These are phyloP conservation scores for Sprattus sprattus DNA, from an alignment of 2,113 vertebrate genomes.

Conservation along the genomic window DNA sequence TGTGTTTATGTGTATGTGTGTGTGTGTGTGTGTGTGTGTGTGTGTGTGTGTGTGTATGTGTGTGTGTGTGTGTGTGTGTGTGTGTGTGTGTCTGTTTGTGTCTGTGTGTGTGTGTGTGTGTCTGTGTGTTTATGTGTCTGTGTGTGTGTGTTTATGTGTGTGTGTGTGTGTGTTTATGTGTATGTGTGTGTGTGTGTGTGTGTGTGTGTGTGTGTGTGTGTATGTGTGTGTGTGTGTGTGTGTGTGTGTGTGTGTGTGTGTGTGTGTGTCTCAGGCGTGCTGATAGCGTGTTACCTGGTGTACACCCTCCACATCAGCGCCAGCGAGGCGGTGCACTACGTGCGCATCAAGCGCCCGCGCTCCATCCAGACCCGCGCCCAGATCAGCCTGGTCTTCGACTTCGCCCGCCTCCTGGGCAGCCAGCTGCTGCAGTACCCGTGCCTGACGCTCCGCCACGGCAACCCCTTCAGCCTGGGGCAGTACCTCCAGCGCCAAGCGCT, in stretches of 20 bases:
- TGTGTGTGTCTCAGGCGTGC: constrained; percentile 65
- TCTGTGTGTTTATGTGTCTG: not conserved
- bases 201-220: no score
- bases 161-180: no score
- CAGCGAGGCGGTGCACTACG: constrained; percentile 75
- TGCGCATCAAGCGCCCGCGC: constrained; percentile 72
- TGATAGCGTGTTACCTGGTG: constrained; percentile 79
- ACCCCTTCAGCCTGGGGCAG: constrained; percentile 70
- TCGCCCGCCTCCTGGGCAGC: constrained; percentile 68
- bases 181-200: no score
- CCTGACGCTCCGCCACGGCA: constrained; percentile 58
- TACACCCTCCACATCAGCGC: constrained; percentile 74
- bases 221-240: not conserved
- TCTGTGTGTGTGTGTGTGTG: no score
- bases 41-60: no score
- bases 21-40: no score
- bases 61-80: no score
- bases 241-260: not conserved
- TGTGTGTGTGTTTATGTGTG: not conserved
- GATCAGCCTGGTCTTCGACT: constrained; percentile 77
- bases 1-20: no score
- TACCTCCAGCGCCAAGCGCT: constrained; percentile 71
- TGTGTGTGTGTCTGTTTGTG: no score
- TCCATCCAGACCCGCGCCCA: constrained; percentile 77
- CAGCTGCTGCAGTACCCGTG: constrained; percentile 71